Conservation (phyloP, 2,797 vertebrate genomes). For the Hydrocynus forskahlii region DNA sequence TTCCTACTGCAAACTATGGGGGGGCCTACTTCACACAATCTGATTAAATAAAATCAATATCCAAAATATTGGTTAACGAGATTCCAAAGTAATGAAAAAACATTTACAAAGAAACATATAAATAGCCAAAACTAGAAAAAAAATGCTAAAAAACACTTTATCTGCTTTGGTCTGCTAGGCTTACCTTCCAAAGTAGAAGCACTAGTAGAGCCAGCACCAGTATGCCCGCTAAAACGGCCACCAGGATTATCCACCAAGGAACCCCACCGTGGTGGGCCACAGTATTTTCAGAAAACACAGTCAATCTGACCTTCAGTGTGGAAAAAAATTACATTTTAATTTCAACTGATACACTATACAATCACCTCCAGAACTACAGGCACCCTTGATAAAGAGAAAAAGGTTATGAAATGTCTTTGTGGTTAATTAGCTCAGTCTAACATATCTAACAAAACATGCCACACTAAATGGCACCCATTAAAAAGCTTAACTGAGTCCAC, state of each 20-base stretch:
- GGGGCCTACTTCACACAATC: background rate
- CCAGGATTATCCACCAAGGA: conserved; percentile 94
- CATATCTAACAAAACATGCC: too few species aligned
- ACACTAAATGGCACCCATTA: too few species aligned
- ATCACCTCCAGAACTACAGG: too few species aligned
- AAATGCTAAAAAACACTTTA: too few species aligned
- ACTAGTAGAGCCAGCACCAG: conserved; percentile 91
- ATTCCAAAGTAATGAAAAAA: background rate
- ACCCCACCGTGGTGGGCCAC: conserved; percentile 83
- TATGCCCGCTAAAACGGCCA: conserved; percentile 91
- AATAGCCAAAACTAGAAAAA: background rate
- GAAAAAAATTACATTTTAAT: conserved; percentile 11
- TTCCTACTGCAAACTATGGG: too few species aligned
- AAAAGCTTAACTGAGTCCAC: too few species aligned
- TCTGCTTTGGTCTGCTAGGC: conserved; percentile 32
- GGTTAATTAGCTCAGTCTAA: too few species aligned
- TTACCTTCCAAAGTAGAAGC: conserved; percentile 95
- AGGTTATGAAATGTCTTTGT: too few species aligned
- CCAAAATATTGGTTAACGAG: background rate
- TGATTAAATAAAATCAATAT: background rate
- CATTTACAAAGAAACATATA: background rate
- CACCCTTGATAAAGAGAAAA: too few species aligned
- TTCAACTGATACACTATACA: background rate
- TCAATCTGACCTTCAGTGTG: conserved; percentile 82
- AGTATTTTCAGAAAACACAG: conserved; percentile 87